Base-by-base conservation (phyloP, 2,797 vertebrate genomes). In the Acipenser oxyrinchus region DNA sequence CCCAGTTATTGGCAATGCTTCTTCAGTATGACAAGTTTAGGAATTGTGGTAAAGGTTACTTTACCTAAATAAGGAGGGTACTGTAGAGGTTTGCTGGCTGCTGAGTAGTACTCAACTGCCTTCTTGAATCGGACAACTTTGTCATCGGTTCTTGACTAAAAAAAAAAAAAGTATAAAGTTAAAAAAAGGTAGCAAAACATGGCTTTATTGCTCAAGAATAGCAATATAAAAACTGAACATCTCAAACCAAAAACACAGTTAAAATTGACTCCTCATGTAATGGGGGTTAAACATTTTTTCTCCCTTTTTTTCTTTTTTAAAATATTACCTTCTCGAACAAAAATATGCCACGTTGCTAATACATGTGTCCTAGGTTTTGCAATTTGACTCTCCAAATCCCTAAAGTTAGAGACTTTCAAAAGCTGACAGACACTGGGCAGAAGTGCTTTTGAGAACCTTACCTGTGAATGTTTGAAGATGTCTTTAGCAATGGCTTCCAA, bases 391-490 rank as follows among this genome's bases (percentile, higher is more conserved):
- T 37, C 23, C 23, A 37, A 37, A 37, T 37, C 23, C 23, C 23
- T 37, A 37, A 37, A 37, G 23, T 37, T 37, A 37, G 0, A 37
- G 23, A 37, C 23, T 37, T 37, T 37, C 23, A 37, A 37, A 37
- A 37, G 23, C 23, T 23, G 23, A 23, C 3, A 23, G 23, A 23
- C 23, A 23, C 23, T 23, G 23, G 23, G 23, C 4, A 37, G 23
- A 37, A 37, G 23, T 37, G 23, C 23, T 37, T 37, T 37, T 37
- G 23, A 37, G 2, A 3, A 11, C 48, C 73, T 76, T 82, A 98
- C 95, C 92, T 97, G 94, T 57, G 94, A 95, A 77, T 94, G 90
- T 62, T 94, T 95, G 80, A 98, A 97, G 82, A 97, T 92, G 83
- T 98, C 93, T 85, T 91, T 93, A 70, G 93, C 91, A 71, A 97